Evolutionary conservation across 2,797 vertebrate species (phyloP).

Genomic region (Salarias fasciatus): DNA sequence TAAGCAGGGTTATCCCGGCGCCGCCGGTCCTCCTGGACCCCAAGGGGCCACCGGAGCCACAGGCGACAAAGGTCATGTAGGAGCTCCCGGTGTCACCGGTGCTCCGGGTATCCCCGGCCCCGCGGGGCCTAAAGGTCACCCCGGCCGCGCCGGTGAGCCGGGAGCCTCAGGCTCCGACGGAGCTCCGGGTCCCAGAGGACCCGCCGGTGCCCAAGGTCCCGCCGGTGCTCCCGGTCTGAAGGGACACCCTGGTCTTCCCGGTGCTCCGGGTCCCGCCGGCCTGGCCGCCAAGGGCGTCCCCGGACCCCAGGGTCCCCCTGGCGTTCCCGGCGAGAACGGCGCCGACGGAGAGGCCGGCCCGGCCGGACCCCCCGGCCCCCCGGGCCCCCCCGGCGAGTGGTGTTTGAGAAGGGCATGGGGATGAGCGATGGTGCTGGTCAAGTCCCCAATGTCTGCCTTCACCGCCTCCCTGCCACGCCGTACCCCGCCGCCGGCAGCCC

Average conservation of each 20-base stretch:
- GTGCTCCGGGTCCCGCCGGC: constrained; percentile 90
- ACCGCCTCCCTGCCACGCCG: constrained; percentile 90
- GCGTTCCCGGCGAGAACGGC: constrained; percentile 88
- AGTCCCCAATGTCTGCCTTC: constrained; percentile 93
- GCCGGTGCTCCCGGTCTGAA: constrained; percentile 88
- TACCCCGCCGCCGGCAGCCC: constrained; percentile 90
- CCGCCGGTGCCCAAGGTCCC: constrained; percentile 86
- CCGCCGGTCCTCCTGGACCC: constrained; percentile 88
- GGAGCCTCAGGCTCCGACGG: constrained; percentile 89
- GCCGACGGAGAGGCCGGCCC: constrained; percentile 84
- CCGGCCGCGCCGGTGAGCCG: constrained; percentile 86
- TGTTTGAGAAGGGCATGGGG: constrained; percentile 82
- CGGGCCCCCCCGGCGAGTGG: constrained; percentile 91
- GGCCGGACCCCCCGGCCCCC: constrained; percentile 90
- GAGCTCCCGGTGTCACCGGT: constrained; percentile 87
- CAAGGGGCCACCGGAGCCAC: constrained; percentile 88
- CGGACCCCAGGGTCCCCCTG: constrained; percentile 91
- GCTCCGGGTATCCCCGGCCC: constrained; percentile 87
- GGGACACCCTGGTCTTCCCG: constrained; percentile 92
- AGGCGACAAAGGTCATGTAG: constrained; percentile 90
- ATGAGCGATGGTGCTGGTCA: constrained; percentile 78
- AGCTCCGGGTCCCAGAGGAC: constrained; percentile 88
- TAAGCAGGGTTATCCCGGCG: constrained; percentile 92
- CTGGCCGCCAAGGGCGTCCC: constrained; percentile 87
- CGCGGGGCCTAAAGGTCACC: constrained; percentile 88